phyloP scores from a whole-genome alignment of 2,113 vertebrate species.

The Eudorcas thomsonii region DNA sequence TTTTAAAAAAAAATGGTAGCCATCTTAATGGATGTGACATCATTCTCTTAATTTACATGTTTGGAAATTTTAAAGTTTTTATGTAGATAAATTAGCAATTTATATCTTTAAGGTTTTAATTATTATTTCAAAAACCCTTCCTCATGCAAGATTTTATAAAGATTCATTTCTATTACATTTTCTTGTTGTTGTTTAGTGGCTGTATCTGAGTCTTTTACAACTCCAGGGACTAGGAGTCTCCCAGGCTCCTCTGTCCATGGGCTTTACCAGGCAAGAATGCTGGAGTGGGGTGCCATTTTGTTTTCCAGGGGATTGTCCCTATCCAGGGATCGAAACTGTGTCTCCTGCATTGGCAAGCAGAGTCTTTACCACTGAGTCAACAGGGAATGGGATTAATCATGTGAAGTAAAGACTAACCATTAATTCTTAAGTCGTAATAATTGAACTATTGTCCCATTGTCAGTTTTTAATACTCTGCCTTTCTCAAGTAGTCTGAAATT shows the following conservation, averaged over 20 bases:
- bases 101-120: not conserved
- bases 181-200: not conserved
- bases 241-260: not conserved
- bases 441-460: not conserved
- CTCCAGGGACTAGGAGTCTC: not conserved
- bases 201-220: not conserved
- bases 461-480: not conserved
- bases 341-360: not conserved
- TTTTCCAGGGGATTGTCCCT: not conserved
- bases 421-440: not conserved
- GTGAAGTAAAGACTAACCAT: not conserved
- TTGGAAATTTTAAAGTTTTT: not conserved
- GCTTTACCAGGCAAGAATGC: not conserved
- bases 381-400: not conserved
- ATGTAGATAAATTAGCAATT: not conserved
- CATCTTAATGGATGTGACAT: not conserved
- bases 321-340: not conserved
- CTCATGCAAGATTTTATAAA: not conserved
- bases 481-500: slow-evolving; percentile 2
- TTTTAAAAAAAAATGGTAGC: not conserved
- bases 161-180: not conserved
- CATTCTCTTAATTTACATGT: not conserved
- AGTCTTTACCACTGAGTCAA: not conserved
- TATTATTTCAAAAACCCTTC: not conserved
- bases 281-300: not conserved